These are phyloP conservation scores for Guaruba guarouba DNA, from an alignment of 2,113 vertebrate genomes.

Conservation along the genomic window DNA sequence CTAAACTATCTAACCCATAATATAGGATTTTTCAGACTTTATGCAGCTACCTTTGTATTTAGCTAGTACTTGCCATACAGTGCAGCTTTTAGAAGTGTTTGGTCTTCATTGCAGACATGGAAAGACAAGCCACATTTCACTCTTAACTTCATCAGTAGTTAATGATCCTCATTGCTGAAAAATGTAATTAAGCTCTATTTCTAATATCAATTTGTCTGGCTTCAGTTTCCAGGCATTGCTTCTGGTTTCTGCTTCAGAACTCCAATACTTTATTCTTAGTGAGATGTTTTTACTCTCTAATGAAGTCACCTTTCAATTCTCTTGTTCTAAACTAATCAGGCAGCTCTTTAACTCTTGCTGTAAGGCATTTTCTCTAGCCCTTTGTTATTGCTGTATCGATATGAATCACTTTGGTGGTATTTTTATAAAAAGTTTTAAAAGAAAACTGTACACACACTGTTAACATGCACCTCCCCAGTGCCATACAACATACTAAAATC, in stretches of 20 bases:
- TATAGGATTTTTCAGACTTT: not conserved
- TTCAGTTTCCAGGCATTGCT: slow-evolving; percentile 32
- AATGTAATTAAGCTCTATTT: slow-evolving; percentile 31
- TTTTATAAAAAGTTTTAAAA: not conserved
- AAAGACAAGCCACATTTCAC: not conserved
- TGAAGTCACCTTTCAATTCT: slow-evolving; percentile 41
- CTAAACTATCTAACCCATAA: not conserved
- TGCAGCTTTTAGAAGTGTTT: not conserved
- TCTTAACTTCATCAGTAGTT: not conserved
- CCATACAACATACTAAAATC: not conserved
- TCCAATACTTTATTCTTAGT: not conserved
- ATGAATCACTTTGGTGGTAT: not conserved
- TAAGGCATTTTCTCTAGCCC: not conserved
- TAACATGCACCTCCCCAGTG: not conserved
- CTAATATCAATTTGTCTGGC: slow-evolving; percentile 17
- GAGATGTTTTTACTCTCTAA: slow-evolving; percentile 11
- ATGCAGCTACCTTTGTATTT: not conserved
- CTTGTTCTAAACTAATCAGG: slow-evolving; percentile 7
- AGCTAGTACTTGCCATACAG: not conserved
- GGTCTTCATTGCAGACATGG: not conserved
- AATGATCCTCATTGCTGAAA: slow-evolving; percentile 17
- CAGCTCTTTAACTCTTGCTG: not conserved
- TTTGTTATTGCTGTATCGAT: not conserved
- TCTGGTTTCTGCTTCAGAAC: slow-evolving; percentile 30
- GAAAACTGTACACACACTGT: not conserved